Evolutionary conservation across 1,140 invertebrate genomes (phyloP).

Genomic region (Leptonema lineaticorne): DNA sequence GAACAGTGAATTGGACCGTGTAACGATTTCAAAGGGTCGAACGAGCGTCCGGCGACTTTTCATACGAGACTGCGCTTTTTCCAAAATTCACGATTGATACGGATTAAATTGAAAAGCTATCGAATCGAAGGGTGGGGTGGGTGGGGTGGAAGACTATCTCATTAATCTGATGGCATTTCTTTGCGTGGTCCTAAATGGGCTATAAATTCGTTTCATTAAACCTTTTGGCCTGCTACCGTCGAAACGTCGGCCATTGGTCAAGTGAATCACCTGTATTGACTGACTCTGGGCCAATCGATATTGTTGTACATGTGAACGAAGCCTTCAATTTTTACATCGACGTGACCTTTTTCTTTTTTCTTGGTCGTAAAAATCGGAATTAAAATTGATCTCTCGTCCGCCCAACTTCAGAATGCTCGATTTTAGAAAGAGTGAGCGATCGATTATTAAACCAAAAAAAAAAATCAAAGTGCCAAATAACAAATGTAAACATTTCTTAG

Average conservation of each 20-base stretch:
- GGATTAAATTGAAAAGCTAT: no score
- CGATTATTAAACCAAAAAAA: not conserved
- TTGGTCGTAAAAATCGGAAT: not conserved
- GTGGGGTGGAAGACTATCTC: not conserved
- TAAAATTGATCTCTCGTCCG: not conserved
- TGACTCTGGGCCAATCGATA: not conserved
- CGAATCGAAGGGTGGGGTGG: no score
- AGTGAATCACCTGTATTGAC: conserved; percentile 23
- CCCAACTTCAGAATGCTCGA: not conserved
- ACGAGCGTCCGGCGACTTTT: no score
- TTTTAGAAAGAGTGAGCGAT: not conserved
- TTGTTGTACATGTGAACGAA: not conserved
- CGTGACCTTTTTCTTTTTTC: not conserved
- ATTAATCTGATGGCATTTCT: conserved; percentile 16
- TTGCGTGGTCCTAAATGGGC: not conserved
- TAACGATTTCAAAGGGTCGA: no score
- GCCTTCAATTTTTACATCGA: not conserved
- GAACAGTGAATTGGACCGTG: no score
- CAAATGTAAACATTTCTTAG: no score
- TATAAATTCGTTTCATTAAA: conserved; percentile 24
- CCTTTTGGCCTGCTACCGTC: not conserved
- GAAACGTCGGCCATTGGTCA: conserved; percentile 12
- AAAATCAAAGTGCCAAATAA: no score
- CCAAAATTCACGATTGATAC: no score
- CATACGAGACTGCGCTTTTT: no score